phyloP scores from a whole-genome alignment of 1,140 invertebrate genomes.

The Littorina saxatilis region DNA sequence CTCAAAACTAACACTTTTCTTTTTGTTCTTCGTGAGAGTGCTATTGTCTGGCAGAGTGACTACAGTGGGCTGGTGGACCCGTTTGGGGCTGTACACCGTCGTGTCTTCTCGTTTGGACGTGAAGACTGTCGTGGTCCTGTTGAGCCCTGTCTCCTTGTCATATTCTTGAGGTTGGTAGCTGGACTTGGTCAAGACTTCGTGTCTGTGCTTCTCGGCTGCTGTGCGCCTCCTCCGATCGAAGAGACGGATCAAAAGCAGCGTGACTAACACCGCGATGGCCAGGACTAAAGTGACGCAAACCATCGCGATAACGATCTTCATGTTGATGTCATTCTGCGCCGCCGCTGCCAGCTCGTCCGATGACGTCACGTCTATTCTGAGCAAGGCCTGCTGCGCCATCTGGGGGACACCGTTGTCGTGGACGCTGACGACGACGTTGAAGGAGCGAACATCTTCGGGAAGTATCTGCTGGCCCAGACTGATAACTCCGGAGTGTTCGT shows the following conservation, averaged over 20 bases:
- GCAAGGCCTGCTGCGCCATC: constrained; percentile 47
- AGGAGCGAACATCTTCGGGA: constrained; percentile 43
- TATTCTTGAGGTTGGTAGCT: constrained; percentile 2
- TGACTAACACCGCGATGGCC: constrained; percentile 60
- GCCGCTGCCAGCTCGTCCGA: background rate
- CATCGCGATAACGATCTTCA: constrained; percentile 64
- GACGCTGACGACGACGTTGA: constrained; percentile 54
- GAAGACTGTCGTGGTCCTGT: constrained; percentile 13
- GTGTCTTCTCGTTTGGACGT: constrained; percentile 1
- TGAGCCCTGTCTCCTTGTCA: constrained; percentile 8
- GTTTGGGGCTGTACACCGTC: constrained; percentile 19
- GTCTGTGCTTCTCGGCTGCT: constrained; percentile 7
- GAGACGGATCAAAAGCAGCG: constrained; percentile 61
- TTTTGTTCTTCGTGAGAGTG: constrained; percentile 14
- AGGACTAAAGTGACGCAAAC: constrained; percentile 63
- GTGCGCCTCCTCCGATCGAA: constrained; percentile 45
- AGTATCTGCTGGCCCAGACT: constrained; percentile 78
- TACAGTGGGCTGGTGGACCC: background rate
- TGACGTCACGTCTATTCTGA: constrained; percentile 35
- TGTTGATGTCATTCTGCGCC: constrained; percentile 43
- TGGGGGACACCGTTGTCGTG: constrained; percentile 54
- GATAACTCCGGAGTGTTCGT: constrained; percentile 89
- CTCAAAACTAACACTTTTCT: constrained; percentile 33
- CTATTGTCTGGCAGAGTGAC: background rate
- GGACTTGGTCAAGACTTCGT: constrained; percentile 24